Percentiles rank a stretch among this genome's conserved stretches.
These are phyloP conservation scores for Podocnemis expansa DNA, from an alignment of 2,113 vertebrate species.

Conservation along the genomic window DNA sequence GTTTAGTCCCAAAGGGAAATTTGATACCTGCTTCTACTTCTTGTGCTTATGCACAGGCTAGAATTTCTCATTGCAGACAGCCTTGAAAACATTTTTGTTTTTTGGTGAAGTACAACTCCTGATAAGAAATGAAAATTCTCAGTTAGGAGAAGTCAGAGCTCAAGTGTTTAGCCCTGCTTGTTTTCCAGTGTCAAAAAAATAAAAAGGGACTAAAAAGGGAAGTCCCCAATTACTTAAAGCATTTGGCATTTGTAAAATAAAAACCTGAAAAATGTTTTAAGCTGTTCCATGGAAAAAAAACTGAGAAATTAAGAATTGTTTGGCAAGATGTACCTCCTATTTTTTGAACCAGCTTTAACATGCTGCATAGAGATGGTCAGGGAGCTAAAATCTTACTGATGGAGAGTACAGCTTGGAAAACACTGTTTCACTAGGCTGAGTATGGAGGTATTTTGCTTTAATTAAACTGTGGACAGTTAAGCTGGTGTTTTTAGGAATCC, in stretches of 20 bases:
- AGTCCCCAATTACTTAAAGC: too few species aligned
- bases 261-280: not conserved
- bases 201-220: not conserved
- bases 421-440: not conserved
- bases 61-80: not conserved
- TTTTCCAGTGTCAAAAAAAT: not conserved
- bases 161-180: not conserved
- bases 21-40: constrained; percentile 2
- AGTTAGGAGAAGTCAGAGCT: not conserved
- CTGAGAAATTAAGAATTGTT: not conserved
- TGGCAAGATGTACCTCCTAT: not conserved
- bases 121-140: not conserved
- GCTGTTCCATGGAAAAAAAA: not conserved
- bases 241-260: not conserved
- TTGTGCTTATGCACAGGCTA: not conserved
- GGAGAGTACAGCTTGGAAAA: not conserved
- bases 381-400: not conserved
- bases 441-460: not conserved
- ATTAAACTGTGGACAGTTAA: not conserved
- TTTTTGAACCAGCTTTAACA: not conserved
- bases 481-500: not conserved
- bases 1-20: constrained; percentile 24
- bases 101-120: not conserved
- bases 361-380: not conserved
- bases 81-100: not conserved